Conservation (phyloP, 2,113 vertebrate genomes). For the Myrmecophaga tridactyla region DNA sequence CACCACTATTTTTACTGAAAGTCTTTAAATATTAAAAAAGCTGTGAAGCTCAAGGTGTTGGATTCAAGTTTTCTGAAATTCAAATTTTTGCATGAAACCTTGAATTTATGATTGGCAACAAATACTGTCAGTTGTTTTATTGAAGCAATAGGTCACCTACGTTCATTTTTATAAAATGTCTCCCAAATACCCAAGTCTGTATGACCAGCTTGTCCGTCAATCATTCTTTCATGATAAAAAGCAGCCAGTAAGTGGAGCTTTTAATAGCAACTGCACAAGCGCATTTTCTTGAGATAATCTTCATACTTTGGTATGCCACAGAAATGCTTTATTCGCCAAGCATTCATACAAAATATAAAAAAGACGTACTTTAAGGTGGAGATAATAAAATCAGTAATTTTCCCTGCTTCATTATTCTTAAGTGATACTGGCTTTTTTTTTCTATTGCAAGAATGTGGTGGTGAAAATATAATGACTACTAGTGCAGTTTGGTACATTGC, state of each 20-base stretch:
- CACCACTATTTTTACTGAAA: neutral
- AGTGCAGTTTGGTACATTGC: neutral
- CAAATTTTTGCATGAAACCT: neutral
- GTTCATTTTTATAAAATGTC: constrained; percentile 7
- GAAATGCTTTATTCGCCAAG: neutral
- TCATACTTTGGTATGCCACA: neutral
- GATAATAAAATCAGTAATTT: neutral
- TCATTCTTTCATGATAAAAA: neutral
- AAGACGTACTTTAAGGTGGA: neutral
- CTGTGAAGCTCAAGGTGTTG: neutral
- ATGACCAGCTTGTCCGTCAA: neutral
- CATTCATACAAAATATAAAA: neutral
- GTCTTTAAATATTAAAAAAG: neutral
- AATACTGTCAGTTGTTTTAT: neutral
- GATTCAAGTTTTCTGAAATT: neutral
- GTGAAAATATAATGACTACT: neutral
- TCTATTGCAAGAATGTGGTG: neutral
- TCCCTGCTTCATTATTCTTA: neutral
- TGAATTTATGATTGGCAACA: neutral
- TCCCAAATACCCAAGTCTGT: neutral
- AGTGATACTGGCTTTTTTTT: neutral
- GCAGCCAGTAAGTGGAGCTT: neutral
- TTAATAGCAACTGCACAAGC: neutral
- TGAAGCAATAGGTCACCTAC: neutral
- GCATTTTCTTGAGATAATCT: neutral